phyloP scores from a whole-genome alignment of 2,888 invertebrate species.

The Pristionchus maxplancki region DNA sequence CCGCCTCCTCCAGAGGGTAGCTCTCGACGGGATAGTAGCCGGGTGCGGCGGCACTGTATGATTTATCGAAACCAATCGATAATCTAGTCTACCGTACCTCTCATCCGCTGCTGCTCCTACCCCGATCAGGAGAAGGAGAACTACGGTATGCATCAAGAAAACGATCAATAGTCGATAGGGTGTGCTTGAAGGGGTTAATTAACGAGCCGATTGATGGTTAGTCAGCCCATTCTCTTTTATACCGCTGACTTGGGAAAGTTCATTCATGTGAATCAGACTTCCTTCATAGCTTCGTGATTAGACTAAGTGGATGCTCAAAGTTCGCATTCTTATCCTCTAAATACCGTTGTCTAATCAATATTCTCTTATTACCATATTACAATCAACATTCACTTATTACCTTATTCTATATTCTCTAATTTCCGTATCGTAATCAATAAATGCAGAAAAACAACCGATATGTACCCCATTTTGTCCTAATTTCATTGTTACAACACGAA shows the following conservation, averaged over 20 bases:
- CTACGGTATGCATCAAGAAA: slow-evolving; percentile 12
- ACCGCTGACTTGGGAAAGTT: background rate
- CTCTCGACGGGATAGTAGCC: slow-evolving; percentile 16
- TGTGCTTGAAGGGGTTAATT: background rate
- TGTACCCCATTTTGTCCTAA: too few relatives aligned
- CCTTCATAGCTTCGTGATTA: slow-evolving; percentile 15
- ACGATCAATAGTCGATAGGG: background rate
- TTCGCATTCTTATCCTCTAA: background rate
- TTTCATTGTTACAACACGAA: too few relatives aligned
- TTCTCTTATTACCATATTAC: background rate
- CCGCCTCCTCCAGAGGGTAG: background rate
- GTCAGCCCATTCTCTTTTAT: slow-evolving; percentile 16
- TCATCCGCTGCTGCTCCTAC: background rate
- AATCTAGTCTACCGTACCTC: slow-evolving; percentile 6
- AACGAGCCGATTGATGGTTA: background rate
- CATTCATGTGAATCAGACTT: slow-evolving; percentile 28
- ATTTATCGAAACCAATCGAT: background rate
- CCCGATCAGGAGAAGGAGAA: background rate
- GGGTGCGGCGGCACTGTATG: background rate
- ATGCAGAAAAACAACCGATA: too few relatives aligned
- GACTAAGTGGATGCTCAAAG: background rate
- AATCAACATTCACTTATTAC: too few relatives aligned
- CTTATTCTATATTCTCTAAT: too few relatives aligned
- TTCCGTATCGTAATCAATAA: too few relatives aligned
- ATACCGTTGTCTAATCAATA: background rate